Evolutionary conservation across 92 coral and sea anemone species (phyloP).

Genomic region (Bergia puertoricense): DNA sequence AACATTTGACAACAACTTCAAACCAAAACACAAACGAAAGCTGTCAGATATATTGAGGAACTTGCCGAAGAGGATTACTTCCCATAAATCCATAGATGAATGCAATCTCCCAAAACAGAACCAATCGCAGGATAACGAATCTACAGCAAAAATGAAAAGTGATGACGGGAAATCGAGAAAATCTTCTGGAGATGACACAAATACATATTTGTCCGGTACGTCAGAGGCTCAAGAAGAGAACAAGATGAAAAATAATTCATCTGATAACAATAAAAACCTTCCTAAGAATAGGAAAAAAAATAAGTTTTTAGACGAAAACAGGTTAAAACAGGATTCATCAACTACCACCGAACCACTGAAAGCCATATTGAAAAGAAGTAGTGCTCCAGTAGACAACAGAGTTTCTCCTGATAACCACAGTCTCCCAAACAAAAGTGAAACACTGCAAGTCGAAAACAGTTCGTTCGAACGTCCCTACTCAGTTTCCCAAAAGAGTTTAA

Average conservation of each 20-base stretch:
- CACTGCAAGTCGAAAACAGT: background rate
- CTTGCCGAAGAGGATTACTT: slow-evolving; percentile 1
- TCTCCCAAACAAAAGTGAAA: background rate
- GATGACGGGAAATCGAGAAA: background rate
- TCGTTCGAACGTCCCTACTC: background rate
- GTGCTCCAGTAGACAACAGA: background rate
- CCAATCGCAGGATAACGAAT: background rate
- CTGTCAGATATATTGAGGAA: slow-evolving; percentile 23
- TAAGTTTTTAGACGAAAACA: background rate
- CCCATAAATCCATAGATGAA: slow-evolving; percentile 14
- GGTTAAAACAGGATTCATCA: background rate
- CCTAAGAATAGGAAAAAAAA: background rate
- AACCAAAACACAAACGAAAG: slow-evolving; percentile 27
- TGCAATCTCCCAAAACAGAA: background rate
- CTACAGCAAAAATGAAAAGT: background rate
- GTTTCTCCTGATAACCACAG: background rate
- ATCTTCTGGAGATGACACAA: background rate
- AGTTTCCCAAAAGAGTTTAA: background rate
- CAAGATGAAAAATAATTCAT: background rate
- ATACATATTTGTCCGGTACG: background rate
- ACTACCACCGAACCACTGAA: background rate
- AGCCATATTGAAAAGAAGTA: background rate
- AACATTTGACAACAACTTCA: background rate
- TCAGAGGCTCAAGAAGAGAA: background rate
- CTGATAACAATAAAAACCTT: background rate